Evolutionary conservation across 64 coral and sea anemone genomes (phyloP).

Genomic region (Porites australiensis): DNA sequence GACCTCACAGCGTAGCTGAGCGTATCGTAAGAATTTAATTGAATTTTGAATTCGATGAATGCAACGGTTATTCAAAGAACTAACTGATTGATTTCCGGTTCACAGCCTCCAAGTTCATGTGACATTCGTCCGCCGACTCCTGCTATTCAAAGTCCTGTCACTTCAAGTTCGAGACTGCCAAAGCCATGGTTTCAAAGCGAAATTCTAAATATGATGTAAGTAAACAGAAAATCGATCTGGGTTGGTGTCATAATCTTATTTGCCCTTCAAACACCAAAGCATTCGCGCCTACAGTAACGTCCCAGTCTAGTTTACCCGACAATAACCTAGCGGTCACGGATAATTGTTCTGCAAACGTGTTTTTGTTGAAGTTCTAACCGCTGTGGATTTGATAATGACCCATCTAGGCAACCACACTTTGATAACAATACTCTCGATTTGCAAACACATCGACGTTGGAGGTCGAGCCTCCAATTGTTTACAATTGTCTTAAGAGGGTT

Average conservation of each 20-base stretch:
- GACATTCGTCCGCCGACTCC: slow-evolving; percentile 68
- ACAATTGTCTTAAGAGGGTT: slow-evolving; percentile 45
- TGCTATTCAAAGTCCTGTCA: slow-evolving; percentile 78
- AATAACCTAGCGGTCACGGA: slow-evolving; percentile 23
- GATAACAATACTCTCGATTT: slow-evolving; percentile 44
- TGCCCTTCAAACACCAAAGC: neutral
- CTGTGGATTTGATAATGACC: slow-evolving; percentile 45
- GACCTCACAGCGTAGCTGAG: neutral
- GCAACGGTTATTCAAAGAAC: slow-evolving; percentile 55
- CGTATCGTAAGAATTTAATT: slow-evolving; percentile 50
- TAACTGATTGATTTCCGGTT: slow-evolving; percentile 86
- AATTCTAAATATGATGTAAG: slow-evolving; percentile 98
- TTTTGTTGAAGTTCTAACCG: slow-evolving; percentile 52
- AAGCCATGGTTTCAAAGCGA: slow-evolving; percentile 96
- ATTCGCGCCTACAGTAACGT: neutral
- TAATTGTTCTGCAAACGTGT: slow-evolving; percentile 43
- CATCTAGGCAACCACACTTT: slow-evolving; percentile 33
- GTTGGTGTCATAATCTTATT: slow-evolving; percentile 23
- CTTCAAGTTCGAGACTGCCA: slow-evolving; percentile 70
- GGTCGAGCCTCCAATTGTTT: slow-evolving; percentile 33
- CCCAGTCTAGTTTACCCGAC: slow-evolving; percentile 7
- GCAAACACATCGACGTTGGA: slow-evolving; percentile 53
- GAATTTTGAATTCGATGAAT: slow-evolving; percentile 59
- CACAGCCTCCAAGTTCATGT: slow-evolving; percentile 72
- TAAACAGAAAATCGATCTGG: slow-evolving; percentile 36